Base-by-base conservation (phyloP, 1,140 invertebrate genomes). In the Calycopis cecrops region DNA sequence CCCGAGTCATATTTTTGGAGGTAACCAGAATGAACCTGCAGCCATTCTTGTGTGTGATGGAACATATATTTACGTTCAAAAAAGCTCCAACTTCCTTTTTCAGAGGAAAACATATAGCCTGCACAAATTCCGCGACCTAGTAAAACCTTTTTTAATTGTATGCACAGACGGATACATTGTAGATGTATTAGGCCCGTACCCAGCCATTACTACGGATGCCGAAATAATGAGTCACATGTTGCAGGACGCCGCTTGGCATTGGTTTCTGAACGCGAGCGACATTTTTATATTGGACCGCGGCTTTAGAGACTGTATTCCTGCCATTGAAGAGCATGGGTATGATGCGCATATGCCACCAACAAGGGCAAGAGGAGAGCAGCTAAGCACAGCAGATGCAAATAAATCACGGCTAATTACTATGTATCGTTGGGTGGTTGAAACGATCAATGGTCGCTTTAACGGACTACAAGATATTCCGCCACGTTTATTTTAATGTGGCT, bases 261-360 rank as follows among this genome's bases (percentile, higher is more conserved):
- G 58, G 48, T 60, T 49, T 60, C 21, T 64, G 9, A 38, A 49
- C 12, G 4, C 59, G 49, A 51, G 57, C 34, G 57, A 62, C 55
- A 57, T n/a, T 61, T 59, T n/a, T n/a, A n/a, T n/a, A n/a, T n/a
- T n/a, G n/a, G n/a, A n/a, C n/a, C n/a, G n/a, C n/a, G n/a, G n/a
- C n/a, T 61, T 65, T 49, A 42, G 62, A 33, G 63, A 69, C 52
- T 55, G 55, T 6, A 57, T 65, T 12, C 9, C 49, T 11, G 10
- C 12, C 28, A 55, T 63, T 35, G 49, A 63, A 59, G 53, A 49
- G 35, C 57, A 35, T 55, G 66, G 60, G 10, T 65, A 65, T 57
- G 47, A 44, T 42, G 44, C 59, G 11, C 58, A 68, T 16, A 64
- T 60, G 58, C 66, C 63, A 21, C 63, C 63, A 52, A 40, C 48